phyloP scores from a whole-genome alignment of 2,888 invertebrate genomes.

The Nymphalis polychloros region DNA sequence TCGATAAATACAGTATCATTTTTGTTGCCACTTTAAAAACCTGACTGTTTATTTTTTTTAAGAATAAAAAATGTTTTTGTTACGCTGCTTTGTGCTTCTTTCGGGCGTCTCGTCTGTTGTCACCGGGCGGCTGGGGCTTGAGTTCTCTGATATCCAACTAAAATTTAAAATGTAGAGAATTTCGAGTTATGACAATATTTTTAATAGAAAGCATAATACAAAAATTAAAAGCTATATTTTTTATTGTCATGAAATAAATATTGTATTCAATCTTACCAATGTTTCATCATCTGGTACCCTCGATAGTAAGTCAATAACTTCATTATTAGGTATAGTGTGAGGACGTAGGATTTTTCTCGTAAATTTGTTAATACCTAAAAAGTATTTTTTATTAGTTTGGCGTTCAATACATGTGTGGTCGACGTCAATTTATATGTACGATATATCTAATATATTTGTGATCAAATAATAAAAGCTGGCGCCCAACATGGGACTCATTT shows the following conservation, averaged over 20 bases:
- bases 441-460: no score
- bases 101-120: constrained; percentile 81
- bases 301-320: constrained; percentile 95
- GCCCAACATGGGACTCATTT: no score
- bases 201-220: no score
- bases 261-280: constrained; percentile 84
- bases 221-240: no score
- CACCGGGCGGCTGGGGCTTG: constrained; percentile 83
- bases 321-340: constrained; percentile 98
- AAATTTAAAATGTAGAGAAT: constrained; percentile 38
- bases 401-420: no score
- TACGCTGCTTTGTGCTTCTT: constrained; percentile 88
- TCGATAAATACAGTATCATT: neutral
- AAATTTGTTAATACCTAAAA: constrained; percentile 91
- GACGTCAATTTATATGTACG: no score
- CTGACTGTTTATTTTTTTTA: constrained; percentile 6
- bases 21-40: constrained; percentile 8
- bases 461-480: no score
- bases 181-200: neutral
- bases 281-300: constrained; percentile 97
- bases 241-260: no score
- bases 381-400: neutral
- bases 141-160: constrained; percentile 87
- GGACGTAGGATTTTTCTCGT: constrained; percentile 95
- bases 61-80: constrained; percentile 44